Percentiles rank a stretch among this genome's conserved stretches.
Conservation (phyloP, 1,140 invertebrate species). For the Drosophila pseudoobscura region DNA sequence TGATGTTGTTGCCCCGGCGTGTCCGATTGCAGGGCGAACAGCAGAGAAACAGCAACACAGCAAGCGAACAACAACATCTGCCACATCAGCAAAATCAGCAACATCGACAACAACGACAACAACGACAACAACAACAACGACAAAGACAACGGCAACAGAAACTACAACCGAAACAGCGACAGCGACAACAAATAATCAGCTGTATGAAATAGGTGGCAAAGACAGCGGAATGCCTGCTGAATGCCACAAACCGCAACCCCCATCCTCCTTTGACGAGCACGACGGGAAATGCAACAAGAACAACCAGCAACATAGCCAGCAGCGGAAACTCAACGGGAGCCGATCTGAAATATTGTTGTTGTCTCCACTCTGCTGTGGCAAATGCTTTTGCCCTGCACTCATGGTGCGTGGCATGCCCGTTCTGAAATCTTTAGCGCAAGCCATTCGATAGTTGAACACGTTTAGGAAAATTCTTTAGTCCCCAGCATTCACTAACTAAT, state of each 20-base stretch:
- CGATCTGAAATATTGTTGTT: constrained; percentile 21
- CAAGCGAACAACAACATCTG: constrained; percentile 10
- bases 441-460: too few relatives aligned
- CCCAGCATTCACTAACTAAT: too few relatives aligned
- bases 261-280: constrained; percentile 14
- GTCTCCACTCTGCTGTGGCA: background rate
- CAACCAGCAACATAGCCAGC: constrained; percentile 7
- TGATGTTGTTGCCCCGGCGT: constrained; percentile 38
- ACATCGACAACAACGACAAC: constrained; percentile 20
- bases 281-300: constrained; percentile 25
- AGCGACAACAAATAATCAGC: constrained; percentile 61
- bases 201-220: constrained; percentile 78
- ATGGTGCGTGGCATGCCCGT: too few relatives aligned
- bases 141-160: constrained; percentile 40
- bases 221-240: constrained; percentile 65
- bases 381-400: too few relatives aligned
- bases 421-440: too few relatives aligned
- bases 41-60: too few relatives aligned
- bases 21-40: constrained; percentile 60
- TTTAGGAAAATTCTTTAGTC: too few relatives aligned
- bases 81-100: constrained; percentile 18
- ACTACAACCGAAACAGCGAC: constrained; percentile 31
- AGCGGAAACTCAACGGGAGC: constrained; percentile 42
- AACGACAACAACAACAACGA: constrained; percentile 38
- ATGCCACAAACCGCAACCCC: constrained; percentile 32